Conservation (phyloP, 1,140 invertebrate species). For the Eriosoma lanigerum region DNA sequence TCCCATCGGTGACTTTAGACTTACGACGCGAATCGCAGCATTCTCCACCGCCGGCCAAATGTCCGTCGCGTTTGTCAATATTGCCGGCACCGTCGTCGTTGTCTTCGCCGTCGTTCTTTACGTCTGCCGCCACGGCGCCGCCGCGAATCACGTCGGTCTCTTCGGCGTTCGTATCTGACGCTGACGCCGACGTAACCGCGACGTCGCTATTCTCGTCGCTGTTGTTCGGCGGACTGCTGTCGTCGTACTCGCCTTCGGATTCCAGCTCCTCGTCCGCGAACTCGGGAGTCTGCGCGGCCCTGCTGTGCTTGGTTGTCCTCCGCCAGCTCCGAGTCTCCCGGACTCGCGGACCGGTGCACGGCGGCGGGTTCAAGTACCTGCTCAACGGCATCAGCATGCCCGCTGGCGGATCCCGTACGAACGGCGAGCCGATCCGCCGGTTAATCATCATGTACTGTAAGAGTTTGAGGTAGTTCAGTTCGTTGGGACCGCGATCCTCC, state of each 20-base stretch:
- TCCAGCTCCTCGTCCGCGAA: too few species aligned
- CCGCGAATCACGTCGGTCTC: neutral
- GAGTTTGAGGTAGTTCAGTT: constrained; percentile 4
- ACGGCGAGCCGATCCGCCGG: neutral
- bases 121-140: neutral
- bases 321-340: neutral
- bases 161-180: neutral
- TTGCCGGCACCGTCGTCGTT: too few species aligned
- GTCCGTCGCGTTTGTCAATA: neutral
- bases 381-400: neutral
- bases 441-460: constrained; percentile 24
- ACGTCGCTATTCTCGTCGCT: neutral
- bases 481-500: neutral
- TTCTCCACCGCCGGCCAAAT: neutral
- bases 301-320: neutral
- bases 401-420: neutral
- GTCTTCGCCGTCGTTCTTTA: neutral
- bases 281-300: neutral
- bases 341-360: neutral
- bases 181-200: neutral
- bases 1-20: neutral
- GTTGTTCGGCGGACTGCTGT: neutral
- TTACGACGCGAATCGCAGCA: neutral
- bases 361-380: neutral
- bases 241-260: neutral